Conservation (phyloP, 2,797 vertebrate genomes). For the Simalia tracyae region DNA sequence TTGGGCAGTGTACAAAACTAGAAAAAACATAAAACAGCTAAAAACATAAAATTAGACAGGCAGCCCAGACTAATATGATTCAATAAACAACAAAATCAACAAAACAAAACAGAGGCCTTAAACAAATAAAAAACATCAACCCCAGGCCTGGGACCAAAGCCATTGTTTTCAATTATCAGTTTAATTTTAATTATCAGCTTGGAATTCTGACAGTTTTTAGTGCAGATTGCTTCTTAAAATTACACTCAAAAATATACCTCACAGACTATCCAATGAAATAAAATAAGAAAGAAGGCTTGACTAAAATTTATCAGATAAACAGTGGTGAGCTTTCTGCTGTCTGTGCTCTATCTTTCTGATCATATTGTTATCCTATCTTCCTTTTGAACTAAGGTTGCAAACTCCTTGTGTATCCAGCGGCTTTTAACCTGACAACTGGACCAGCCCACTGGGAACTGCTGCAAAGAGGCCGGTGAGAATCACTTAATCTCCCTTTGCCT, state of each 20-base stretch:
- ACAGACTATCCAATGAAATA: neutral
- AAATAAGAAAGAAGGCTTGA: neutral
- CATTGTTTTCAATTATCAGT: neutral
- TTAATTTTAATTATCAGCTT: neutral
- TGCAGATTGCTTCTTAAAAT: neutral
- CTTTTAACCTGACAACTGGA: conserved; percentile 98
- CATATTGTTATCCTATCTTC: neutral
- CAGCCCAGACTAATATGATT: neutral
- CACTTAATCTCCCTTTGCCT: neutral
- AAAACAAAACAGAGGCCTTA: neutral
- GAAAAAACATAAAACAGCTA: neutral
- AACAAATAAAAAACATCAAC: neutral
- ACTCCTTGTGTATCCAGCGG: conserved; percentile 92
- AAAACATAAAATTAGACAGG: neutral
- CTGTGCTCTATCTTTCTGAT: neutral
- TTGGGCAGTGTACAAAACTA: neutral
- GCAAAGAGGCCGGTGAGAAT: conserved; percentile 87
- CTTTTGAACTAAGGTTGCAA: conserved; percentile 81
- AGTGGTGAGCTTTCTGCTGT: neutral
- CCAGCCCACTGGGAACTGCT: conserved; percentile 97
- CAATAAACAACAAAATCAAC: neutral
- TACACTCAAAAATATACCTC: neutral
- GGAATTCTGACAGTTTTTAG: neutral
- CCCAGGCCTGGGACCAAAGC: neutral
- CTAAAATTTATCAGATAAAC: neutral